Percentiles rank a stretch among this genome's conserved stretches.
phyloP scores from a whole-genome alignment of 2,888 invertebrate genomes.

The Punctoribates punctum region DNA sequence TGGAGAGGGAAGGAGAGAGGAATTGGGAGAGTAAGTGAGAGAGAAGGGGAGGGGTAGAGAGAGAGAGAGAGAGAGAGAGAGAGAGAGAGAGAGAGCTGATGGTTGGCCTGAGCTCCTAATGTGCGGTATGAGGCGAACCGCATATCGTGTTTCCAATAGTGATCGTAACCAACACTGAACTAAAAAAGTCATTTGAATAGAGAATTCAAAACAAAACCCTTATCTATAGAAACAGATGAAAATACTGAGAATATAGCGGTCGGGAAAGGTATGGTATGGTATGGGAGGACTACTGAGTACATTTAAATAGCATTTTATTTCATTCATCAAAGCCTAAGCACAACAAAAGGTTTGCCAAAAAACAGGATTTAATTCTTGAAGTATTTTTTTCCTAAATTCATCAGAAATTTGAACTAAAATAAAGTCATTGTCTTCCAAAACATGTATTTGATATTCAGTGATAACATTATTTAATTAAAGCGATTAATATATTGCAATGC shows the following conservation, averaged over 20 bases:
- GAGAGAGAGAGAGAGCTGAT: too few relatives aligned
- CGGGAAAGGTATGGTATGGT: neutral
- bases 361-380: neutral
- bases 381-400: neutral
- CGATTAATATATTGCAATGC: neutral
- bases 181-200: neutral
- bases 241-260: neutral
- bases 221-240: conserved; percentile 1
- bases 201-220: conserved; percentile 23
- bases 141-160: conserved; percentile 16
- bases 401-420: neutral
- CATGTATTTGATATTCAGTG: too few relatives aligned
- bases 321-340: neutral
- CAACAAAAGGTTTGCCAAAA: conserved; percentile 27
- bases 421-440: neutral
- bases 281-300: neutral
- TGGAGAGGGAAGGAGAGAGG: too few relatives aligned
- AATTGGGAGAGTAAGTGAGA: too few relatives aligned
- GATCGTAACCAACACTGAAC: conserved; percentile 17
- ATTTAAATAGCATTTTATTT: neutral
- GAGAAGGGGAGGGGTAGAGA: too few relatives aligned
- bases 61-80: too few relatives aligned
- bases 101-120: too few relatives aligned
- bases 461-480: neutral
- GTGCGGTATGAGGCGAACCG: neutral